Conservation (phyloP, 2,113 vertebrate species). For the Hippopotamus amphibius region DNA sequence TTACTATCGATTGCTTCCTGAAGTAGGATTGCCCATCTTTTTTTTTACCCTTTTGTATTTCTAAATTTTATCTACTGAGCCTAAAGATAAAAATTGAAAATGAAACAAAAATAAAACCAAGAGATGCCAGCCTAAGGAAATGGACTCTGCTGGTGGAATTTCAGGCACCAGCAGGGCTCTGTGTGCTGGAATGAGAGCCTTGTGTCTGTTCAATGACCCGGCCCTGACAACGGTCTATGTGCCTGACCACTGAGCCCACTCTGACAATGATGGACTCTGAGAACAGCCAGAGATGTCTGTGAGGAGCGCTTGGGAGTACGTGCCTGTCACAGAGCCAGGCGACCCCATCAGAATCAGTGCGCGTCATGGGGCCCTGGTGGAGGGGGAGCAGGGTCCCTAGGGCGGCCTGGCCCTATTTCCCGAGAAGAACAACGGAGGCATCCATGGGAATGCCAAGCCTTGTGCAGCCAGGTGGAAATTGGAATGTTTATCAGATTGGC, state of each 20-base stretch:
- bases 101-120: constrained; percentile 34
- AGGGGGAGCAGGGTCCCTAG: background rate
- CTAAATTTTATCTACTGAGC: background rate
- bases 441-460: background rate
- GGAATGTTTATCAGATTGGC: background rate
- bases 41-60: background rate
- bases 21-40: background rate
- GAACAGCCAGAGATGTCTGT: background rate
- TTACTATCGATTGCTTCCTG: background rate
- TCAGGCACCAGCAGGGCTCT: no score
- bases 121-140: background rate
- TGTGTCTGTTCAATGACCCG: no score
- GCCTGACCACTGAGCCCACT: background rate
- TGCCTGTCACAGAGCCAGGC: background rate
- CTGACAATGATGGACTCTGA: background rate
- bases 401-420: background rate
- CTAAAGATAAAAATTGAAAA: constrained; percentile 20
- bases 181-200: background rate
- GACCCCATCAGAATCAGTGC: background rate
- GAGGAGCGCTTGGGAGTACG: background rate
- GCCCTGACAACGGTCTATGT: fast-evolving
- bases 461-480: background rate
- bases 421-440: background rate
- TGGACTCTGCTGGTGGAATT: background rate
- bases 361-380: background rate